Percentiles rank a stretch among this genome's conserved stretches.
Conservation (phyloP, 2,888 invertebrate genomes). For the Cepaea hortensis region DNA sequence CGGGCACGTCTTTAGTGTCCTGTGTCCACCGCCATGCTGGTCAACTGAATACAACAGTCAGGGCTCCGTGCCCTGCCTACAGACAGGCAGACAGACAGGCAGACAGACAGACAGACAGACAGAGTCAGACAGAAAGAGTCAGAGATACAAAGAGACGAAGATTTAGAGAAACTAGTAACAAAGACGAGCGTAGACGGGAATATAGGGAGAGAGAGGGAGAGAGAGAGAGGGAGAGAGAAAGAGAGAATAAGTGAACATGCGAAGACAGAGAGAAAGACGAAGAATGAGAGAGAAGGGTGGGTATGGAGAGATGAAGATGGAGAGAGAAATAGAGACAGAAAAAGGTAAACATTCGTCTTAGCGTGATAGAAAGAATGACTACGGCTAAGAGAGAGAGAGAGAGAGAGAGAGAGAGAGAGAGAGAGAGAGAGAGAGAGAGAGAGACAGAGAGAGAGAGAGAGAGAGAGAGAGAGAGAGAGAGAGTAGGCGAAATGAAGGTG, state of each 20-base stretch:
- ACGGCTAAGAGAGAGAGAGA: neutral
- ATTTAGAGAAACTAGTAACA: neutral
- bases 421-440: neutral
- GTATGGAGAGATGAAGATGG: neutral
- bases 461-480: neutral
- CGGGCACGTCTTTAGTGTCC: too few species aligned
- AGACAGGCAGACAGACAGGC: neutral
- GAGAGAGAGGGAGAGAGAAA: neutral
- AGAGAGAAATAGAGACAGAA: neutral
- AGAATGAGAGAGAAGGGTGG: neutral
- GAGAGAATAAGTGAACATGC: neutral
- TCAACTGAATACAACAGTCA: too few species aligned
- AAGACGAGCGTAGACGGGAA: neutral
- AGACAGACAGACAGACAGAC: neutral
- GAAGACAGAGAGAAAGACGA: neutral
- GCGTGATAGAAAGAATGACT: neutral
- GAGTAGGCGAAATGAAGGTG: too few species aligned
- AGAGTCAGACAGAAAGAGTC: neutral
- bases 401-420: neutral
- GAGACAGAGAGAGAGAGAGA: neutral
- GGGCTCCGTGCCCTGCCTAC: neutral
- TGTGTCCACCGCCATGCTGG: too few species aligned
- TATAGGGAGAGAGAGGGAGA: constrained; percentile 21
- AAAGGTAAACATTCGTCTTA: neutral
- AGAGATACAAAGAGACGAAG: neutral